Evolutionary conservation across 2,113 vertebrate genomes (phyloP).

Genomic region (Embiotoca jacksoni): DNA sequence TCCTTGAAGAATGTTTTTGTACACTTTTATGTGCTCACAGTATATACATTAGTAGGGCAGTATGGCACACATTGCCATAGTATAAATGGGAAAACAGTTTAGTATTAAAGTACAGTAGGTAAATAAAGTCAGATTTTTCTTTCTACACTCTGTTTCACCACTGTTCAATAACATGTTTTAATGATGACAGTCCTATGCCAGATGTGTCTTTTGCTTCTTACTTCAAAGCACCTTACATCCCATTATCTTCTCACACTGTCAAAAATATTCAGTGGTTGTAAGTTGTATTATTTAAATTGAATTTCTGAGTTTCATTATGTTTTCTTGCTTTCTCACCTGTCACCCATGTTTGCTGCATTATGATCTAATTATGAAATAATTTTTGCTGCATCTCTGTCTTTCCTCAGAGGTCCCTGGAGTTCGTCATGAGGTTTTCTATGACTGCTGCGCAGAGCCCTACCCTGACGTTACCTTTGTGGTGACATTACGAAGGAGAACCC

Average conservation of each 20-base stretch:
- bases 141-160: neutral
- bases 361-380: neutral
- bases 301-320: too few relatives aligned
- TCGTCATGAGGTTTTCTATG: conserved; percentile 79
- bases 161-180: conserved; percentile 5
- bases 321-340: neutral
- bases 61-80: neutral
- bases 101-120: neutral
- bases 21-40: neutral
- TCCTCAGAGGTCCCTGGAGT: conserved; percentile 77
- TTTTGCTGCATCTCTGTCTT: conserved; percentile 1
- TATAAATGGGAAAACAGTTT: neutral
- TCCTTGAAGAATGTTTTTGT: neutral
- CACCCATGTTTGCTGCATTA: neutral
- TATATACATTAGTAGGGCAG: neutral
- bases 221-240: neutral
- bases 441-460: conserved; percentile 80
- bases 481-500: conserved; percentile 75
- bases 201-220: neutral
- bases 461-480: conserved; percentile 80
- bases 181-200: neutral
- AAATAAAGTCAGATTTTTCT: neutral
- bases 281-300: too few relatives aligned
- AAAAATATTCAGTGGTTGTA: too few relatives aligned
- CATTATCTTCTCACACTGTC: too few relatives aligned